Base-by-base conservation (phyloP, 2,888 invertebrate genomes). In the Tetragonisca angustula region DNA sequence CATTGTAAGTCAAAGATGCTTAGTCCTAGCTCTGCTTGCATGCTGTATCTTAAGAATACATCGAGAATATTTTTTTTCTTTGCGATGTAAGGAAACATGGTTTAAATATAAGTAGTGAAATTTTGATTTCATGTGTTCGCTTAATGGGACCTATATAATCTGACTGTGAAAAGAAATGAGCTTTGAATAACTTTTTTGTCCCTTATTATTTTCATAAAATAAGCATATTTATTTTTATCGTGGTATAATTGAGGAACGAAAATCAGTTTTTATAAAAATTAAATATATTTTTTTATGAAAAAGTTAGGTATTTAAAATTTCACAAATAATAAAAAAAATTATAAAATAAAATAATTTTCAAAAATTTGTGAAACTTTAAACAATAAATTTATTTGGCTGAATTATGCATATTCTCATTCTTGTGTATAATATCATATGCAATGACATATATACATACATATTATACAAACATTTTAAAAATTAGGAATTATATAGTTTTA, bases 1-100 rank as follows among this genome's bases (percentile, higher is more conserved):
- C 9, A 74, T 50, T 56, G 64, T 84, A 77, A 79, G 74, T 79
- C 70, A 59, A 79, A 83, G 61, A 80, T n/a, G 43, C n/a, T n/a
- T n/a, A n/a, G 67, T 19, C 62, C 59, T 56, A 64, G n/a, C 32
- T 43, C 5, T 72, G n/a, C 62, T 76, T 73, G 56, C 62, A 52
- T 70, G 62, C 52, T 52, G 32, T 49, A 36, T 56, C 19, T 68
- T 21, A 65, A 69, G 59, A 24, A 77, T 72, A 17, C 43, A 61
- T 49, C 15, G 21, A 59, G 21, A 75, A n/a, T 79, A 65, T 56
- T 11, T 54, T 80, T 70, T 32, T n/a, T 49, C 36, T 62, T 49
- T 36, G 13, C 32, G 2, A 70, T 21, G 5, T 65, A 54, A 27
- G 36, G 36, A 43, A 65, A 71, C 21, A 59, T 21, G 24, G 49